A percentile compares a stretch with the other conserved stretches of the same genome.
phyloP scores from a whole-genome alignment of 2,113 vertebrate genomes.

The Corynorhinus townsendii region DNA sequence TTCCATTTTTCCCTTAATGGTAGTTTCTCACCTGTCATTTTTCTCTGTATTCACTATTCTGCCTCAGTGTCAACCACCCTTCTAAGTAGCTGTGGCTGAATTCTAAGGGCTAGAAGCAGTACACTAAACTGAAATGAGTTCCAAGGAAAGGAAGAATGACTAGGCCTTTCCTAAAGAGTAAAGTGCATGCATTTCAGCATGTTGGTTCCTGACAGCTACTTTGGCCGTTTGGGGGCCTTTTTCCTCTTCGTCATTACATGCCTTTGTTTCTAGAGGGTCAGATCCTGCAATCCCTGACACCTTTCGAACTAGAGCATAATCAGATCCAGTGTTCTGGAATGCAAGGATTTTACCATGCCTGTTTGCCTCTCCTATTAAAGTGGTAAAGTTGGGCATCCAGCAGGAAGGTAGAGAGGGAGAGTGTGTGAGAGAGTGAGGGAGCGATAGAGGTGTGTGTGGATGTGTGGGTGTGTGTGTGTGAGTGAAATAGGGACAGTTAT shows the following conservation, averaged over 20 bases:
- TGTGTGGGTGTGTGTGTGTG: too few species aligned
- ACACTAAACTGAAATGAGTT: background rate
- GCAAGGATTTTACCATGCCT: background rate
- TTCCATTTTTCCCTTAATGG: background rate
- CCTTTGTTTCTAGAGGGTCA: background rate
- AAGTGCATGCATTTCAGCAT: background rate
- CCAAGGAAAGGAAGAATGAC: background rate
- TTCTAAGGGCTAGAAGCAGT: background rate
- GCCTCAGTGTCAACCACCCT: background rate
- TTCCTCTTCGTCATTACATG: background rate
- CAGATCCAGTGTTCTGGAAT: background rate
- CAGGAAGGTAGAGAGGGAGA: too few species aligned
- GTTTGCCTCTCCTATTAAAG: background rate
- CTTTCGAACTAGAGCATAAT: background rate
- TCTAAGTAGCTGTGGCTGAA: background rate
- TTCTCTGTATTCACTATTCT: background rate
- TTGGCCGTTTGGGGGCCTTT: accelerated
- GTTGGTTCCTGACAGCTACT: too few species aligned
- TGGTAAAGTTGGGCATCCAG: too few species aligned
- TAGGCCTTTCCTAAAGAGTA: background rate
- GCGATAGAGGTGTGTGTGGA: too few species aligned
- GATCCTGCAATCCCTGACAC: background rate
- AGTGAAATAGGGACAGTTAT: too few species aligned
- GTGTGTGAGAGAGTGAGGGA: too few species aligned
- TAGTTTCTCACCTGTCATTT: background rate